Evolutionary conservation across 1,140 invertebrate genomes (phyloP), one percentile per base, ranked within the genome.

Genomic region (Apocrypta bakeri): DNA sequence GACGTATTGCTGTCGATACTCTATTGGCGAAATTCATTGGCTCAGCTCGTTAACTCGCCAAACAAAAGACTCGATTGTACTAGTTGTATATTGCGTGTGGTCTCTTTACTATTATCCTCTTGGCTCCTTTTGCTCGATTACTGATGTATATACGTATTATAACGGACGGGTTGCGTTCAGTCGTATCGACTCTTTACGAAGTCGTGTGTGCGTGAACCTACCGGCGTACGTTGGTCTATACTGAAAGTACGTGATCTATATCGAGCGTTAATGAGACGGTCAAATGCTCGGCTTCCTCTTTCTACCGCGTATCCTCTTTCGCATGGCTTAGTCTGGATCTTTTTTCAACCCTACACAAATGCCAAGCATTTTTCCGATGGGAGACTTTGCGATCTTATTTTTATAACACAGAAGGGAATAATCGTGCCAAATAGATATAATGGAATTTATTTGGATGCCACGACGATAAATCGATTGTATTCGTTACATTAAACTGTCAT

Each of bases 21-120:
- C 79, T 0, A 4, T 56, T 56, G 14, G 14, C 21, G 14, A 12
- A 21, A 48, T 56, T 56, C 21, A 3, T 2, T 6, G 82, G 66
- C 61, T 61, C 81, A 79, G 40, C 85, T 87, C 85, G 85, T 88
- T 87, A 87, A 63, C 81, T 68, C 48, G 6, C 37, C 64, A 72
- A 84, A 88, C 85, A 86, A 88, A 87, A 87, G 87, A 72, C 83
- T 84, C 9, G 84, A 87, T 86, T 87, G 86, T 66, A 83, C 73
- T 42, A 81, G 83, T 84, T 83, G 79, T 80, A 82, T 83, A 83
- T 82, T 71, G 48, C 73, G n/a, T 63, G 72, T 33, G 31, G 37
- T 31, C 25, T 27, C 11, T 48, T 17, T 40, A 21, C 33, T 72
- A 56, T 72, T 42, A 27, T 56, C 21, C 48, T 56, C 48, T 56